These are phyloP conservation scores for Gymnodraco acuticeps DNA, from an alignment of 2,797 vertebrate species.

Conservation along the genomic window DNA sequence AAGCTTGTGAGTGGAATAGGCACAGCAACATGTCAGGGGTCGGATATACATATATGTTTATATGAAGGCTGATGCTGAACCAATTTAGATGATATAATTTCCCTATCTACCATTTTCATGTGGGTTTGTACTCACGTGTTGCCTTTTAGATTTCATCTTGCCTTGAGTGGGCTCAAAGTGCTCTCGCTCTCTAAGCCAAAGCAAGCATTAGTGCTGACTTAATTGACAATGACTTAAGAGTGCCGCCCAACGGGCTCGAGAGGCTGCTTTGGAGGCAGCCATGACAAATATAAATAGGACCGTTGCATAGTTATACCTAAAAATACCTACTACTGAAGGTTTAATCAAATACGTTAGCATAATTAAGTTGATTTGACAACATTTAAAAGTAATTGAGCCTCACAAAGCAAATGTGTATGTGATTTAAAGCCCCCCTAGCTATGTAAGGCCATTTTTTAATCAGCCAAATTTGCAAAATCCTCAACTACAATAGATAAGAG, in stretches of 20 bases:
- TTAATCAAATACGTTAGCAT: too few species aligned
- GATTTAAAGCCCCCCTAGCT: background rate
- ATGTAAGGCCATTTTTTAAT: background rate
- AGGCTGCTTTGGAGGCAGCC: constrained; percentile 32
- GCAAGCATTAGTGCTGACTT: constrained; percentile 44
- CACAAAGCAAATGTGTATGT: background rate
- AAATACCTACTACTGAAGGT: background rate
- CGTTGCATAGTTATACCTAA: background rate
- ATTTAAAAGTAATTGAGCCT: background rate
- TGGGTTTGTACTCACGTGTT: constrained; percentile 7
- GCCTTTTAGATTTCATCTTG: constrained; percentile 28
- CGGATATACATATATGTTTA: background rate
- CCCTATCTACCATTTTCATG: background rate
- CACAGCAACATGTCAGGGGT: background rate
- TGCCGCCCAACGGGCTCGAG: constrained; percentile 36
- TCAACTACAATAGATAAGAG: background rate
- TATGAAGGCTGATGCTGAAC: background rate
- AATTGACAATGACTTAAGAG: constrained; percentile 61
- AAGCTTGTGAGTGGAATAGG: background rate
- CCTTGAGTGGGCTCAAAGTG: constrained; percentile 38
- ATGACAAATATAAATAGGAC: constrained; percentile 22
- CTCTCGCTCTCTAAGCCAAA: constrained; percentile 27
- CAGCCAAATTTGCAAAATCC: background rate
- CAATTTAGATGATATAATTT: constrained; percentile 10
- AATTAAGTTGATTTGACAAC: too few species aligned